Evolutionary conservation across 2,888 invertebrate genomes (phyloP).

Genomic region (Ceraclea dissimilis): DNA sequence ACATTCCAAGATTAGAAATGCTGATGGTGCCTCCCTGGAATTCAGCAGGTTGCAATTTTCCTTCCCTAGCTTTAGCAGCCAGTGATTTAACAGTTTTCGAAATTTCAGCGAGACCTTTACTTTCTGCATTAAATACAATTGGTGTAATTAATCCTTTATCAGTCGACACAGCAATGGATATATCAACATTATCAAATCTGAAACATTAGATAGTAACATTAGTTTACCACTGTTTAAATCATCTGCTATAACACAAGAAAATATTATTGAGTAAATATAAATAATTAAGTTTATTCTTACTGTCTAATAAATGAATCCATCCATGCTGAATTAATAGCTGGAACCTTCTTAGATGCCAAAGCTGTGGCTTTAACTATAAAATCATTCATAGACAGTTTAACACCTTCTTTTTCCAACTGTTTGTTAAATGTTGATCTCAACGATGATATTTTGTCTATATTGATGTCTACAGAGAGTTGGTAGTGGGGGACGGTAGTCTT

Average conservation of each 20-base stretch:
- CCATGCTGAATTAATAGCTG: slow-evolving; percentile 93
- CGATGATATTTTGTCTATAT: slow-evolving; percentile 72
- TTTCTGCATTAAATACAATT: slow-evolving; percentile 86
- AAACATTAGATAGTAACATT: neutral
- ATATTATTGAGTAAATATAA: too few species aligned
- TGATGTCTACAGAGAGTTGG: slow-evolving; percentile 81
- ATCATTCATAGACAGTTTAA: slow-evolving; percentile 93
- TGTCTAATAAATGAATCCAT: slow-evolving; percentile 87
- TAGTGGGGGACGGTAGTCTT: slow-evolving; percentile 96
- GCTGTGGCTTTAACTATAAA: slow-evolving; percentile 93
- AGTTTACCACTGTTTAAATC: too few species aligned
- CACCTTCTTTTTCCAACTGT: slow-evolving; percentile 64
- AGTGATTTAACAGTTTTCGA: slow-evolving; percentile 70
- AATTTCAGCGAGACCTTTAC: slow-evolving; percentile 81
- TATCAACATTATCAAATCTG: slow-evolving; percentile 85
- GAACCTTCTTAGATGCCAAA: slow-evolving; percentile 80
- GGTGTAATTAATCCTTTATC: slow-evolving; percentile 94
- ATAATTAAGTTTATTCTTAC: slow-evolving; percentile 47
- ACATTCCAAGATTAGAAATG: slow-evolving; percentile 94
- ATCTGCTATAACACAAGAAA: too few species aligned
- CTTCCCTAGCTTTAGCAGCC: slow-evolving; percentile 80
- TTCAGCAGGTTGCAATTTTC: slow-evolving; percentile 86
- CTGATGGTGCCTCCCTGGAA: slow-evolving; percentile 96
- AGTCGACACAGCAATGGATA: slow-evolving; percentile 95
- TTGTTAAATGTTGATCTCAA: slow-evolving; percentile 75